Conservation (phyloP, 2,797 vertebrate species). For the Helicolenus hilgendorfi region DNA sequence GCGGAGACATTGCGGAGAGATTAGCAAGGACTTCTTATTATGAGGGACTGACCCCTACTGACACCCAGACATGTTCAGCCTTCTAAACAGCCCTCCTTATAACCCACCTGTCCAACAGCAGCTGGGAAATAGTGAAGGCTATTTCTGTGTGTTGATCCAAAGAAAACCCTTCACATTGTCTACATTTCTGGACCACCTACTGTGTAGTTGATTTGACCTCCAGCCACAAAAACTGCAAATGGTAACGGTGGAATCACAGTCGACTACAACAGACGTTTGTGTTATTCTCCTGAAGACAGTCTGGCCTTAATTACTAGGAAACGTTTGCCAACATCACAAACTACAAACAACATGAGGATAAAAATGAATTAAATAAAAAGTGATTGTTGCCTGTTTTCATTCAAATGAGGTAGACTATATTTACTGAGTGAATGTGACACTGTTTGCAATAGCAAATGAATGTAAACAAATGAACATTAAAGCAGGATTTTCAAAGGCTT, state of each 20-base stretch:
- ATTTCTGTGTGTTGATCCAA: slow-evolving; percentile 32
- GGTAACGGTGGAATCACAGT: not conserved
- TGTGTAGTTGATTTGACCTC: slow-evolving; percentile 3
- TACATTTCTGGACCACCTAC: slow-evolving; percentile 11
- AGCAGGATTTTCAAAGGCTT: not conserved
- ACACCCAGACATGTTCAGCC: slow-evolving; percentile 45
- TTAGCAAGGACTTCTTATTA: slow-evolving; percentile 29
- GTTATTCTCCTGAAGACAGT: not conserved
- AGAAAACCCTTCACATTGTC: slow-evolving; percentile 14
- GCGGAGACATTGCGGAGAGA: slow-evolving; percentile 18
- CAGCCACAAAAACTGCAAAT: not conserved
- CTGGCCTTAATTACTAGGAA: not conserved
- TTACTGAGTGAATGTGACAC: not conserved
- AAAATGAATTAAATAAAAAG: not conserved
- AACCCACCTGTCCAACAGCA: slow-evolving; percentile 24
- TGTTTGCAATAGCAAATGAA: slow-evolving; percentile 9
- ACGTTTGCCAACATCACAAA: not conserved
- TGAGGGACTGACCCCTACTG: slow-evolving; percentile 19
- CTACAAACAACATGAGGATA: not conserved
- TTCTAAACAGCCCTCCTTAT: slow-evolving; percentile 19
- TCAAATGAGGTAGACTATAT: not conserved
- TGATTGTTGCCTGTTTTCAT: not conserved
- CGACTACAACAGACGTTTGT: not conserved
- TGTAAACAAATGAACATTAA: slow-evolving; percentile 27
- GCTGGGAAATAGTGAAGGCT: not conserved